phyloP scores from a whole-genome alignment of 2,797 vertebrate species.

The Notamacropus eugenii region DNA sequence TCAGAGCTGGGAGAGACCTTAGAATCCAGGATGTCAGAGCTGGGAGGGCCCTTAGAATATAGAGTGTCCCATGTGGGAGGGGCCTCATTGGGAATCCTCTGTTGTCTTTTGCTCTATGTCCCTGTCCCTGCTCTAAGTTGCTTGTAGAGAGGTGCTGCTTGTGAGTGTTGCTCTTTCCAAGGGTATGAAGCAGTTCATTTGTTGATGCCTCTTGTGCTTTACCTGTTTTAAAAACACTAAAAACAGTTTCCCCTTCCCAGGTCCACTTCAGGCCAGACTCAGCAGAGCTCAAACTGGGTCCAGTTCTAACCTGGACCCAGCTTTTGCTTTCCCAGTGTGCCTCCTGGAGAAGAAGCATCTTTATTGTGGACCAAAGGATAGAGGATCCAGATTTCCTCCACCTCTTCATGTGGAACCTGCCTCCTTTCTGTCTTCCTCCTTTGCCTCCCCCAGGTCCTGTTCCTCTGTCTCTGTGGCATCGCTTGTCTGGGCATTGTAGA shows the following conservation, averaged over 20 bases:
- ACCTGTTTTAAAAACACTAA: neutral
- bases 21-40: neutral
- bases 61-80: neutral
- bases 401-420: neutral
- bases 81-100: neutral
- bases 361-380: conserved; percentile 66
- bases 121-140: neutral
- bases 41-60: neutral
- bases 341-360: conserved; percentile 29
- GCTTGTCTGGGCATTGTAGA: neutral
- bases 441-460: neutral
- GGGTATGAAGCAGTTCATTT: neutral
- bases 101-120: neutral
- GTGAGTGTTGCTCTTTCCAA: neutral
- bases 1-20: neutral
- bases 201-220: neutral
- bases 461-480: neutral
- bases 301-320: conserved; percentile 88
- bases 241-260: conserved; percentile 79
- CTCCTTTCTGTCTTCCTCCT: neutral
- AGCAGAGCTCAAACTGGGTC: conserved; percentile 91
- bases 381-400: neutral
- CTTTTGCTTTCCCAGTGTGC: accelerated
- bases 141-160: neutral
- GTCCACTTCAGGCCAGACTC: conserved; percentile 83